Percentiles rank a stretch among this genome's conserved stretches.
Evolutionary conservation across 2,797 vertebrate species (phyloP).

Genomic region (Cottoperca gobio): DNA sequence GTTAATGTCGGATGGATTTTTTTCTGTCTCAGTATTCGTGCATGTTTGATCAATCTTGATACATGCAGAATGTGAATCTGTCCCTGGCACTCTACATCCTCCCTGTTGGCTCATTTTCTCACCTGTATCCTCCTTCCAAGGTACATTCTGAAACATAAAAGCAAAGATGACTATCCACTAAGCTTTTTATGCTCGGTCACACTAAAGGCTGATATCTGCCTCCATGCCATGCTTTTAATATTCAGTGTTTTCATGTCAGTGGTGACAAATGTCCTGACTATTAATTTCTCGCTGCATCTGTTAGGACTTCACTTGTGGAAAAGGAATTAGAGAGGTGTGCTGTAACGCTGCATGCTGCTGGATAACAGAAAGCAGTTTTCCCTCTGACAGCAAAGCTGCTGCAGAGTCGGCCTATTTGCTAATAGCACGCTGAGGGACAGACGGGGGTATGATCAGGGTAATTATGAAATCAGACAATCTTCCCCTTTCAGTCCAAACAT

Average conservation of each 20-base stretch:
- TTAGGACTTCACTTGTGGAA: slow-evolving; percentile 18
- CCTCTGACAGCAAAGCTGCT: slow-evolving; percentile 49
- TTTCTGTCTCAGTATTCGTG: background rate
- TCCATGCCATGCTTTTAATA: slow-evolving; percentile 13
- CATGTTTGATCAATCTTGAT: slow-evolving; percentile 14
- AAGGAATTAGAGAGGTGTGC: slow-evolving; percentile 53
- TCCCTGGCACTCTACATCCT: background rate
- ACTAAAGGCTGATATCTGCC: background rate
- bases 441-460: slow-evolving; percentile 75
- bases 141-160: slow-evolving; percentile 1
- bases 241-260: slow-evolving; percentile 49
- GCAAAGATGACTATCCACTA: slow-evolving; percentile 4
- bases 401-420: slow-evolving; percentile 60
- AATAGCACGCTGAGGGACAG: slow-evolving; percentile 73
- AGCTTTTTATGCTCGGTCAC: slow-evolving; percentile 15
- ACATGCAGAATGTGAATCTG: background rate
- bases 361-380: slow-evolving; percentile 34
- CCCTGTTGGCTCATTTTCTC: slow-evolving; percentile 18
- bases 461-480: slow-evolving; percentile 81
- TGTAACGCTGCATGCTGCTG: slow-evolving; percentile 38
- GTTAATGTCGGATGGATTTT: background rate
- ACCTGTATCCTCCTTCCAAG: slow-evolving; percentile 14
- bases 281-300: slow-evolving; percentile 36
- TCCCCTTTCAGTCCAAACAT: slow-evolving; percentile 78
- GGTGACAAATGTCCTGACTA: slow-evolving; percentile 30